These are phyloP conservation scores for Saguinus imperator DNA, from an alignment of 2,113 vertebrate genomes.

Conservation along the genomic window DNA sequence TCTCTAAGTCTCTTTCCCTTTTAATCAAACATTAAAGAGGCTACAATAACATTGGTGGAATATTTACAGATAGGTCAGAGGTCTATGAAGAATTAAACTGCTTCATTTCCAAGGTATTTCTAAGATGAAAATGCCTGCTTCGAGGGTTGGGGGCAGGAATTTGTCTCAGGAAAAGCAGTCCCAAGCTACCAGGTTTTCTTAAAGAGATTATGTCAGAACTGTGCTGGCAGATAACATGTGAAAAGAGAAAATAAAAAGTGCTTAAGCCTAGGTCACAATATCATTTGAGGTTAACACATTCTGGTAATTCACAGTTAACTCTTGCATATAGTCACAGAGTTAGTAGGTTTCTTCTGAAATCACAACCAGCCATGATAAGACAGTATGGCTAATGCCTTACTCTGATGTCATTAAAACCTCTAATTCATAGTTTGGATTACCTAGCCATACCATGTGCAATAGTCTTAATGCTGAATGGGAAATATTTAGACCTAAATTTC, in stretches of 20 bases:
- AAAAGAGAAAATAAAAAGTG: conserved; percentile 19
- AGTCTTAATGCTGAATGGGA: conserved; percentile 39
- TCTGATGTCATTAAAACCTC: conserved; percentile 62
- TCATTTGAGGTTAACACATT: not conserved
- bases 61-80: not conserved
- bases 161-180: not conserved
- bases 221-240: not conserved
- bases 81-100: conserved; percentile 37
- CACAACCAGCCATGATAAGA: conserved; percentile 41
- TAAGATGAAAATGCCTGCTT: not conserved
- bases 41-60: not conserved
- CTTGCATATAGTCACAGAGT: conserved; percentile 29
- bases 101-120: conserved; percentile 3
- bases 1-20: not conserved
- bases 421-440: conserved; percentile 56
- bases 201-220: not conserved
- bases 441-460: not conserved
- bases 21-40: conserved; percentile 6
- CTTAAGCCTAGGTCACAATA: not conserved
- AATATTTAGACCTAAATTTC: conserved; percentile 54
- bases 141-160: not conserved
- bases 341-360: conserved; percentile 56
- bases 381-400: conserved; percentile 15
- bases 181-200: not conserved
- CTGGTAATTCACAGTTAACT: conserved; percentile 47